These are phyloP conservation scores for Masnerella sp. DNA, from an alignment of 2,888 invertebrate genomes.

Conservation along the genomic window DNA sequence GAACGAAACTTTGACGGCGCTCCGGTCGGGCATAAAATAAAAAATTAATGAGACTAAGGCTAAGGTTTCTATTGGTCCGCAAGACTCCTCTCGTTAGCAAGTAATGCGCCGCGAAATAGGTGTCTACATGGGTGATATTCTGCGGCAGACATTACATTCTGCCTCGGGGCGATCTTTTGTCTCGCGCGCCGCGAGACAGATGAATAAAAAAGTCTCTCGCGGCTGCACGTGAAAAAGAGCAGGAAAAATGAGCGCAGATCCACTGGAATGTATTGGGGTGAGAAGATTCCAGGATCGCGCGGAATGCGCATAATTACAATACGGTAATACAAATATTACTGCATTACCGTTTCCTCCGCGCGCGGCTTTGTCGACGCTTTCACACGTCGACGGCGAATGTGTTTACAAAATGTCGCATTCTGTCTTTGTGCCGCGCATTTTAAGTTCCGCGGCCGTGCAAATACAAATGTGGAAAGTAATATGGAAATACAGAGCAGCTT, in stretches of 20 bases:
- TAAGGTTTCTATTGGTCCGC: slow-evolving; percentile 62
- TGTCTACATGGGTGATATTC: slow-evolving; percentile 58
- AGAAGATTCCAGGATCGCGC: slow-evolving; percentile 57
- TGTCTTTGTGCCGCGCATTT: slow-evolving; percentile 58
- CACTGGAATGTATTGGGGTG: slow-evolving; percentile 50
- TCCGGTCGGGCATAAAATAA: slow-evolving; percentile 24
- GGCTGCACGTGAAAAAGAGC: slow-evolving; percentile 55
- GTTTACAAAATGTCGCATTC: slow-evolving; percentile 66
- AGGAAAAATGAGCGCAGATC: slow-evolving; percentile 50
- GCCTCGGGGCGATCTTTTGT: slow-evolving; percentile 58
- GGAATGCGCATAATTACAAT: slow-evolving; percentile 70
- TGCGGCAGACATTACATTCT: slow-evolving; percentile 58
- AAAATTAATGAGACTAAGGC: slow-evolving; percentile 61
- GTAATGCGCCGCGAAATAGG: slow-evolving; percentile 46
- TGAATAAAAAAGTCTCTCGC: slow-evolving; percentile 61
- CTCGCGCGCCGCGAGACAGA: slow-evolving; percentile 53
- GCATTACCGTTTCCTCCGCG: slow-evolving; percentile 63
- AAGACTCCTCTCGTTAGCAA: slow-evolving; percentile 61
- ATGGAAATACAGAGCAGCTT: slow-evolving; percentile 55
- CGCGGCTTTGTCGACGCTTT: slow-evolving; percentile 3
- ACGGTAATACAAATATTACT: slow-evolving; percentile 69
- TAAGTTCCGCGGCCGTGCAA: slow-evolving; percentile 37
- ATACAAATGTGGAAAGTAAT: slow-evolving; percentile 54
- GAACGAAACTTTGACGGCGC: slow-evolving; percentile 29
- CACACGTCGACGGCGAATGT: slow-evolving; percentile 62